phyloP scores from a whole-genome alignment of 2,888 invertebrate species.

The Lissonota sp. region DNA sequence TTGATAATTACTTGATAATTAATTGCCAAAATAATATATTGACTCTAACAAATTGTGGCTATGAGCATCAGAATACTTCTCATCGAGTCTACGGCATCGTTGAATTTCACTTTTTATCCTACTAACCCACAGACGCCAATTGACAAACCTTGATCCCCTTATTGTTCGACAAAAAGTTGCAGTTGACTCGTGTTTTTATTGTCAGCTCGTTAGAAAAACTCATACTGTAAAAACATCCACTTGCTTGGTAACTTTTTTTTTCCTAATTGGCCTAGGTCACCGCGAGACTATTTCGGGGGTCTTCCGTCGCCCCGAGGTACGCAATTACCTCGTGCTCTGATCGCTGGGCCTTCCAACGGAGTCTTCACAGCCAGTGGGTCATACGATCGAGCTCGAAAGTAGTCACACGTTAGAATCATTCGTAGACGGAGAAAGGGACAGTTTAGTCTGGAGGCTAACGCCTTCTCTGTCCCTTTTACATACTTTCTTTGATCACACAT shows the following conservation, averaged over 20 bases:
- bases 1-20: too few relatives aligned
- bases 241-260: slow-evolving; percentile 26
- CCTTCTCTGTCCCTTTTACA: slow-evolving; percentile 32
- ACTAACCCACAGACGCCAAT: neutral
- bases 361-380: slow-evolving; percentile 32
- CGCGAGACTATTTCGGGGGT: slow-evolving; percentile 17
- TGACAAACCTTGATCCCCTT: slow-evolving; percentile 32
- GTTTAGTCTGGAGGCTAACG: neutral
- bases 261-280: slow-evolving; percentile 46
- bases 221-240: slow-evolving; percentile 16
- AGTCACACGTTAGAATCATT: neutral
- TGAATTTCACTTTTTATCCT: too few relatives aligned
- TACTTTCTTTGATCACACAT: slow-evolving; percentile 11
- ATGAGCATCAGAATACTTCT: too few relatives aligned
- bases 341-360: slow-evolving; percentile 7
- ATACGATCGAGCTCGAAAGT: slow-evolving; percentile 15
- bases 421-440: slow-evolving; percentile 32
- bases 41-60: too few relatives aligned
- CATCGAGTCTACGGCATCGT: too few relatives aligned
- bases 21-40: too few relatives aligned
- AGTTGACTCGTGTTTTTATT: neutral
- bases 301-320: neutral
- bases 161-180: slow-evolving; percentile 18
- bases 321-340: slow-evolving; percentile 14
- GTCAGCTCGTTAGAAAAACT: slow-evolving; percentile 27